phyloP scores from a whole-genome alignment of 2,797 vertebrate species.

The Eulemur coronatus region DNA sequence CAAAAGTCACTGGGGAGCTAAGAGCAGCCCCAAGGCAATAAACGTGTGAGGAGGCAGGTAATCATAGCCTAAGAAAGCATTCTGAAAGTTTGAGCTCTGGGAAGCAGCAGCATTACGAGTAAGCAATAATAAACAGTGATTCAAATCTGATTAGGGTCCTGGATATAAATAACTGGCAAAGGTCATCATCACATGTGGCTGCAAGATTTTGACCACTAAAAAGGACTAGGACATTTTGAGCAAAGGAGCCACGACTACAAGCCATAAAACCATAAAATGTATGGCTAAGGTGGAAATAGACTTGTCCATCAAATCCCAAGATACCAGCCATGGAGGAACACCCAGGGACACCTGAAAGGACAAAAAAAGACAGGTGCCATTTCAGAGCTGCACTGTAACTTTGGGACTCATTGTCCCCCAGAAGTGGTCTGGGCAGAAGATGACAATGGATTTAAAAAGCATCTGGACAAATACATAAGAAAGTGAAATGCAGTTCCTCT shows the following conservation, averaged over 20 bases:
- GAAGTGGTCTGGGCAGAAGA: not conserved
- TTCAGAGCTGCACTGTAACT: not conserved
- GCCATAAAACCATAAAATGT: not conserved
- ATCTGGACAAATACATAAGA: not conserved
- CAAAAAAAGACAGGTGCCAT: not conserved
- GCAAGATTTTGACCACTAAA: not conserved
- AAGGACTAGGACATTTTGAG: not conserved
- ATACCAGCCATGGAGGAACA: not conserved
- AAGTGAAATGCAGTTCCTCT: not conserved
- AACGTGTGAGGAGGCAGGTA: not conserved
- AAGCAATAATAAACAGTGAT: not conserved
- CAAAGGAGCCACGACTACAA: not conserved
- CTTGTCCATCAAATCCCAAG: not conserved
- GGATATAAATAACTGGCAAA: not conserved
- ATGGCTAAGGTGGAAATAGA: not conserved
- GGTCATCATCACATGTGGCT: not conserved
- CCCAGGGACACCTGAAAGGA: not conserved
- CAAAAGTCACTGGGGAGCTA: not conserved
- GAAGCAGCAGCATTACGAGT: not conserved
- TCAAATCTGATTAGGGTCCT: not conserved
- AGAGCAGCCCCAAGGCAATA: not conserved
- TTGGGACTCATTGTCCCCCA: not conserved
- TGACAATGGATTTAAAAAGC: not conserved
- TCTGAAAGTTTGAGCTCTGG: not conserved
- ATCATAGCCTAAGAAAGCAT: not conserved